These are phyloP conservation scores for Chironomus striatipennis DNA, from an alignment of 1,140 invertebrate species.

Conservation along the genomic window DNA sequence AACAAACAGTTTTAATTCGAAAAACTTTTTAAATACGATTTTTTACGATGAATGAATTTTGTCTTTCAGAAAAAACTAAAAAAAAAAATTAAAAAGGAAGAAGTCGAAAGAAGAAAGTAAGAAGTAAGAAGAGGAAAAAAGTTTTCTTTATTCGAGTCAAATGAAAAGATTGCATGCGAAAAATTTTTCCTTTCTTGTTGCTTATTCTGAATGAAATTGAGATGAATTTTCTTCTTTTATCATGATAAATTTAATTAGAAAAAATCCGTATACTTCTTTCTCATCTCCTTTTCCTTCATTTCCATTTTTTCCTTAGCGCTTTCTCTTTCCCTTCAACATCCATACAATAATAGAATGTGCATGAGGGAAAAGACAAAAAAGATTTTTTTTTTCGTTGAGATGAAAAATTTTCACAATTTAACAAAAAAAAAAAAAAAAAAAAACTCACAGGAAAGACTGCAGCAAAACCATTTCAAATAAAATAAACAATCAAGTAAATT, in stretches of 20 bases:
- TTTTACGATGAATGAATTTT: background rate
- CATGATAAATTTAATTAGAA: slow-evolving; percentile 12
- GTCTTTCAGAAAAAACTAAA: background rate
- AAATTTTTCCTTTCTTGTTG: background rate
- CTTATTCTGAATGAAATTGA: background rate
- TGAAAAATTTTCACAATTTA: background rate
- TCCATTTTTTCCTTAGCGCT: no score
- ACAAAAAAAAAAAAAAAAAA: no score
- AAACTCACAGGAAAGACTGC: no score
- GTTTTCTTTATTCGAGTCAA: background rate
- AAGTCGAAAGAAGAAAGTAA: no score
- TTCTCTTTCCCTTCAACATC: no score
- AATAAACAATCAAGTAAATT: no score
- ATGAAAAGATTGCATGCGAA: background rate
- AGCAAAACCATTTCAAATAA: no score
- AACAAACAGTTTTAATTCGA: no score
- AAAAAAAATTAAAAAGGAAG: background rate
- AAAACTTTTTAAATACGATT: no score
- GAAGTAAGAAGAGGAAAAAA: background rate
- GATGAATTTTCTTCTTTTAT: slow-evolving; percentile 9
- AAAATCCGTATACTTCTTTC: slow-evolving; percentile 8
- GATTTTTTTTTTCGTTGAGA: background rate
- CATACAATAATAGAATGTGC: background rate
- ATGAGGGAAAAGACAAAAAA: background rate
- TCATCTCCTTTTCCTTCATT: background rate